phyloP scores from a whole-genome alignment of 2,797 vertebrate species.

The Acrossocheilus wenchowensis region DNA sequence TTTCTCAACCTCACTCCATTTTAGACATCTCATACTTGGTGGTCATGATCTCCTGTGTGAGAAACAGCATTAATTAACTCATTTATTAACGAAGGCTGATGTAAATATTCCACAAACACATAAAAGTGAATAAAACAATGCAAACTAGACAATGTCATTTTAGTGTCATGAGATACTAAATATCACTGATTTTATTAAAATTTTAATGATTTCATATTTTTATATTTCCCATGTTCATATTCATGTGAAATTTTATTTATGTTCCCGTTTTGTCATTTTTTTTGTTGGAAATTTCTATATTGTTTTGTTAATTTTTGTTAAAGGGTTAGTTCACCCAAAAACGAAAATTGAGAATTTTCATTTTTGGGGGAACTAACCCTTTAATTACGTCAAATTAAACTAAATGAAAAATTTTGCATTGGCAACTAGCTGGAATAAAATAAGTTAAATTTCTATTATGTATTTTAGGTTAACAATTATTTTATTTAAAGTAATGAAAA shows the following conservation, averaged over 20 bases:
- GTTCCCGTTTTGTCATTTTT: too few species aligned
- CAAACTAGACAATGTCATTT: neutral
- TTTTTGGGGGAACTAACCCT: too few species aligned
- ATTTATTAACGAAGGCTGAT: neutral
- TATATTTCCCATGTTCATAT: neutral
- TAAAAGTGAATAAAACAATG: neutral
- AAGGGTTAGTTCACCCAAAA: too few species aligned
- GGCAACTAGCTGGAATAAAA: neutral
- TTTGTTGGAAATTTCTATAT: too few species aligned
- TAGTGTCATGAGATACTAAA: neutral
- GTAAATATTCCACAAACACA: neutral
- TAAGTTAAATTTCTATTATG: neutral
- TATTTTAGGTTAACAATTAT: neutral
- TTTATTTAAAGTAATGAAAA: neutral
- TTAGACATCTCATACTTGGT: conserved; percentile 91
- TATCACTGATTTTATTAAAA: neutral
- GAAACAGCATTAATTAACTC: neutral
- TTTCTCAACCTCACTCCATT: conserved; percentile 78
- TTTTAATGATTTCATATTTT: too few species aligned
- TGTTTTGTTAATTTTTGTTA: neutral
- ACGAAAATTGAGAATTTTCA: too few species aligned
- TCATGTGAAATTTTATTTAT: neutral
- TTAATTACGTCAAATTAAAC: neutral
- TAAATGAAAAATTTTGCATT: neutral
- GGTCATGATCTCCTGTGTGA: conserved; percentile 87